Conservation (phyloP, 30 jellyfish, hydroid and myxozoan species). For the Aurelia coerulea region DNA sequence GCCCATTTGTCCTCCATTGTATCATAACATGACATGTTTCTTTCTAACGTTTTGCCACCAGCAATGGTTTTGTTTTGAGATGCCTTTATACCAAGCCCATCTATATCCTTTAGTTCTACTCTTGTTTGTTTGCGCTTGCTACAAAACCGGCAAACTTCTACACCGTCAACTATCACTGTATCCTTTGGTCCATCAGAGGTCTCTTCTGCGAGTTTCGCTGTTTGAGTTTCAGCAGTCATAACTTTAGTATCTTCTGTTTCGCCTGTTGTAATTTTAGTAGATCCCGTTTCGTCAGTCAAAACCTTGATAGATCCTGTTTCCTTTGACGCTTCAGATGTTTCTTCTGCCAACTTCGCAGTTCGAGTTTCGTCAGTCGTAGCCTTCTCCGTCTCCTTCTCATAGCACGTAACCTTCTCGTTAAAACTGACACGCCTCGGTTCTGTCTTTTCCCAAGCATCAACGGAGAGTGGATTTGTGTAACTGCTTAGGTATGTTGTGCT, state of each 20-base stretch:
- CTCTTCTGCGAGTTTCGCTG: background rate
- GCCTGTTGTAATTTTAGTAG: too few species aligned
- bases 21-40: background rate
- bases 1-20: background rate
- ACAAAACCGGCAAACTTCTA: slow-evolving; percentile 34
- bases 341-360: too few species aligned
- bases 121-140: slow-evolving; percentile 16
- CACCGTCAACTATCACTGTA: background rate
- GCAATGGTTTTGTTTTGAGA: background rate
- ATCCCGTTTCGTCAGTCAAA: too few species aligned
- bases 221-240: background rate
- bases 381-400: background rate
- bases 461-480: slow-evolving; percentile 17
- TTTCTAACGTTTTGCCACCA: too few species aligned
- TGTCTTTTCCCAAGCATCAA: background rate
- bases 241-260: background rate
- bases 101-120: slow-evolving; percentile 5
- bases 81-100: slow-evolving; percentile 3
- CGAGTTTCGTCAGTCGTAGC: too few species aligned
- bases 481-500: slow-evolving; percentile 46
- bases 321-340: too few species aligned
- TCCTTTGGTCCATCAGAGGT: background rate
- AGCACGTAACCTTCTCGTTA: background rate
- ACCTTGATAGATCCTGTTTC: too few species aligned
- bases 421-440: slow-evolving; percentile 32